Base-by-base conservation (phyloP, 2,888 invertebrate species). In the Polymixis flavicincta region DNA sequence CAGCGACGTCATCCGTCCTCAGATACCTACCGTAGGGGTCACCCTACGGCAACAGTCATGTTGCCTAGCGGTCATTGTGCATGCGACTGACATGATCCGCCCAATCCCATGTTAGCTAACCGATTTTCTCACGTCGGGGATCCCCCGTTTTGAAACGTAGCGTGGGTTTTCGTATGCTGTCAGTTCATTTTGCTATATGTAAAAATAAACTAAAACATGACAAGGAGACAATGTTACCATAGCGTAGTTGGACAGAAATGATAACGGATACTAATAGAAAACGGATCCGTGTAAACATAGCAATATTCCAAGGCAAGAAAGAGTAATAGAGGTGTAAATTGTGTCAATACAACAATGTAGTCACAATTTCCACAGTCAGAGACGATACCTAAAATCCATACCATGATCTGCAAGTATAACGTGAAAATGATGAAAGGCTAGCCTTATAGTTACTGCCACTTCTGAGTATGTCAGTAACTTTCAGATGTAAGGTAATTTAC, bases 321-420 rank as follows among this genome's bases (percentile, higher is more conserved):
- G 11, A 45, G 13, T 45, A 45, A 45, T 45, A 45, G 11, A 5
- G 37, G 37, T n/a, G n/a, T n/a, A n/a, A n/a, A n/a, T n/a, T n/a
- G n/a, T n/a, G n/a, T n/a, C n/a, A n/a, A 50, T 50, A 50, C 48
- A 50, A 17, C 17, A 50, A 19, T 50, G 6, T 19, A 19, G 50
- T 50, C 50, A 50, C 50, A 17, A 19, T 19, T 50, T 50, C 1
- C 7, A 19, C 7, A 50, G 6, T 19, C 19, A 19, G 50, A 19
- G 19, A 6, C n/a, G n/a, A n/a, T n/a, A n/a, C n/a, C n/a, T n/a
- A 50, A 19, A 50, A 50, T 17, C 50, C 19, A 19, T 7, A 19
- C 50, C 7, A 80, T 71, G 71, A 76, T 73, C 45, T 63, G 59
- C 54, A 61, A 71, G 55, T 69, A 77, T 59, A 61, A 73, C 50